phyloP scores from a whole-genome alignment of 2,113 vertebrate genomes.

The Clarias gariepinus region DNA sequence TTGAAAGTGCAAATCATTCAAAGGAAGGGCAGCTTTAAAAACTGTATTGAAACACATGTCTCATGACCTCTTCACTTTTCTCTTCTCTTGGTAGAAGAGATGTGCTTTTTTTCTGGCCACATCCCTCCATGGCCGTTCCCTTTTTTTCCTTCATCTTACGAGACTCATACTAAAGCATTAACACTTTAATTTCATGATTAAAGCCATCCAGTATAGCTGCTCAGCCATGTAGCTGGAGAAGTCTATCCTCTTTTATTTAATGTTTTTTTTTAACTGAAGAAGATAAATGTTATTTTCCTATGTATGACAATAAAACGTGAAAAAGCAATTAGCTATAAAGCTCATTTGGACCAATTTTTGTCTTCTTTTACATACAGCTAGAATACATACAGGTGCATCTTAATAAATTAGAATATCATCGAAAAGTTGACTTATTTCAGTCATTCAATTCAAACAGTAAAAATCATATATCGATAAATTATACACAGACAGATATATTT shows the following conservation, averaged over 20 bases:
- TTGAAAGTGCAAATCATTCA: neutral
- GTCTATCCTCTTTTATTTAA: constrained; percentile 59
- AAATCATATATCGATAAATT: too few relatives aligned
- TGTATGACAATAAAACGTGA: constrained; percentile 69
- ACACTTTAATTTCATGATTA: constrained; percentile 26
- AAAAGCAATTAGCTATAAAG: constrained; percentile 7
- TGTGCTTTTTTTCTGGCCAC: neutral
- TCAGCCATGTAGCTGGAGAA: constrained; percentile 54
- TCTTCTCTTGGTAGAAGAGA: constrained; percentile 27
- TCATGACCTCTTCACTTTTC: neutral
- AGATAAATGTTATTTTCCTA: constrained; percentile 77
- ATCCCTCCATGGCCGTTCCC: neutral
- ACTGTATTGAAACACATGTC: neutral
- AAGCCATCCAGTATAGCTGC: constrained; percentile 50
- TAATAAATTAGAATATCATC: too few relatives aligned
- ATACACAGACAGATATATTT: too few relatives aligned
- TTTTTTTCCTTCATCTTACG: neutral
- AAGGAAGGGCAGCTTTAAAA: neutral
- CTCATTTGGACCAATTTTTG: neutral
- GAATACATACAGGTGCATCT: neutral
- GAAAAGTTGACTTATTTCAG: too few relatives aligned
- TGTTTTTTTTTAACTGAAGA: constrained; percentile 56
- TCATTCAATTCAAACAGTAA: too few relatives aligned
- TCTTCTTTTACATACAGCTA: neutral
- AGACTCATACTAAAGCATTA: constrained; percentile 45